Conservation (phyloP, 2,797 vertebrate species). For the Manis pentadactyla region DNA sequence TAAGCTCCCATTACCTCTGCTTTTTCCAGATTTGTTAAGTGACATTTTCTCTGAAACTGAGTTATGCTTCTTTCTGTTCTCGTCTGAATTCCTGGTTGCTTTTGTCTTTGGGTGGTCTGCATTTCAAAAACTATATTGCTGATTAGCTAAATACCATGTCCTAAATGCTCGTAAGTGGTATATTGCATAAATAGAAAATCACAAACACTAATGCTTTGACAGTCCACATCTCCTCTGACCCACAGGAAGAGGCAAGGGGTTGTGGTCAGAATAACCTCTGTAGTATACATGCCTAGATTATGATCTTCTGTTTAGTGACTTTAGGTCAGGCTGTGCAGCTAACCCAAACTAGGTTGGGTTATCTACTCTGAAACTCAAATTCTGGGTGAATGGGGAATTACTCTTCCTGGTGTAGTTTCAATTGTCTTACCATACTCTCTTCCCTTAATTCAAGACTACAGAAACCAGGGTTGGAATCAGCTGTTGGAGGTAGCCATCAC, state of each 20-base stretch:
- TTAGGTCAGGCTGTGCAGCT: not conserved
- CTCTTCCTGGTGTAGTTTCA: not conserved
- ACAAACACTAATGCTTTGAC: not conserved
- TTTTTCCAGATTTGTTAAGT: conserved; percentile 32
- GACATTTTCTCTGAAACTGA: not conserved
- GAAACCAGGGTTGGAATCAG: not conserved
- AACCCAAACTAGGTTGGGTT: not conserved
- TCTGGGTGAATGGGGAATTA: not conserved
- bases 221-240: not conserved
- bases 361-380: too few relatives aligned
- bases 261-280: not conserved
- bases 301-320: not conserved
- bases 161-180: not conserved
- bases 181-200: not conserved
- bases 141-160: not conserved
- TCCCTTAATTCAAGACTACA: not conserved
- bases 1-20: not conserved
- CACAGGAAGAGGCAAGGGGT: not conserved
- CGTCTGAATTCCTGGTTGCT: not conserved
- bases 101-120: not conserved
- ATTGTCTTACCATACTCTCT: not conserved
- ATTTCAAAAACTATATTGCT: not conserved
- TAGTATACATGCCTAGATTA: not conserved
- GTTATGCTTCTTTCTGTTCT: not conserved
- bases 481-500: not conserved